Conservation (phyloP, 2,113 vertebrate genomes). For the Pomatostomus ruficeps region DNA sequence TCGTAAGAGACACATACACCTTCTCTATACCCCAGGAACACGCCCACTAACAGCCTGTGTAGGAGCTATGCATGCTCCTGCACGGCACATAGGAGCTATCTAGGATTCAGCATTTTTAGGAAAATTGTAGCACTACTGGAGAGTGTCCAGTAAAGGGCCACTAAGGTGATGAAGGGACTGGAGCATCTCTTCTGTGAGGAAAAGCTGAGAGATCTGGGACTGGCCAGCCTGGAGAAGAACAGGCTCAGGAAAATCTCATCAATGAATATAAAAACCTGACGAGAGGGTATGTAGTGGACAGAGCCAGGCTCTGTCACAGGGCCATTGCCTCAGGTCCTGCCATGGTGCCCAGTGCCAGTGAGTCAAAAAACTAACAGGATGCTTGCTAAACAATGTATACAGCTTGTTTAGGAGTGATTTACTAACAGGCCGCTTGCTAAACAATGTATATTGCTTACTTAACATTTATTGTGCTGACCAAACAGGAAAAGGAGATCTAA, state of each 20-base stretch:
- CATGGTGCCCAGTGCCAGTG: neutral
- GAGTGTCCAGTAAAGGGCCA: neutral
- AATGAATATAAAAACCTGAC: neutral
- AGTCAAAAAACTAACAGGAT: no score
- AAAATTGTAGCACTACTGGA: neutral
- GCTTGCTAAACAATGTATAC: no score
- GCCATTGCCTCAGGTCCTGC: neutral
- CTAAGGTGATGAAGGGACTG: neutral
- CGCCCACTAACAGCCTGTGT: fast-evolving
- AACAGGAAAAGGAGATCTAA: no score
- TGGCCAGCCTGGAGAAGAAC: neutral
- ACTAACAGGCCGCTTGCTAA: no score
- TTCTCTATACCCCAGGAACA: neutral
- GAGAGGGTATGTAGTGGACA: fast-evolving
- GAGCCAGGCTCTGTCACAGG: neutral
- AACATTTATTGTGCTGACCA: no score
- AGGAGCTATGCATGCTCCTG: neutral
- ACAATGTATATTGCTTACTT: no score
- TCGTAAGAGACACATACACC: no score
- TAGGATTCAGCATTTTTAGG: neutral
- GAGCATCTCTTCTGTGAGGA: neutral
- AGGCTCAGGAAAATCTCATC: neutral
- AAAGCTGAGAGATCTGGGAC: neutral
- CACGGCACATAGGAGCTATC: neutral
- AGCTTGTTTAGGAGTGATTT: no score